Evolutionary conservation across 2,888 invertebrate genomes (phyloP), one percentile per base, ranked within the genome.

Genomic region (Xanthostigma xanthostigma): DNA sequence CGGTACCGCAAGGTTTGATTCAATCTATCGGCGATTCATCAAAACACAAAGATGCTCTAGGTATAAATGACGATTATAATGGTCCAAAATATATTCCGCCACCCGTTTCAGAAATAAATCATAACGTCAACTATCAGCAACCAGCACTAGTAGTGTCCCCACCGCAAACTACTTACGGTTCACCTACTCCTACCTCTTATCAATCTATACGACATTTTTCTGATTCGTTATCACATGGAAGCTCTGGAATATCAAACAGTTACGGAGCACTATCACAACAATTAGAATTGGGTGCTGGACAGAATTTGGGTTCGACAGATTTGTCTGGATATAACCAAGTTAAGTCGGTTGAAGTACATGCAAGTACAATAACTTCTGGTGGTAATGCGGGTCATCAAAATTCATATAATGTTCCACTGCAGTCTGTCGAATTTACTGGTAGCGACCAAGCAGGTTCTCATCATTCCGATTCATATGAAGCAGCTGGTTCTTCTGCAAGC

Each of bases 1-100:
- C 82, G 0, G 81, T 87, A 0, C 84, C 85, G 0, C 71, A 75
- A 45, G 83, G 82, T 0, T 64, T 87, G 5, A 66, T 85, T 3
- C 74, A 81, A 54, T 79, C 75, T 45, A 77, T 80, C 52, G 82
- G 75, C 0, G 75, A 79, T 45, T 70, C 73, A 1, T 78, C 77
- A 0, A 73, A 75, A 44, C 76, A 78, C 13, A 75, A 81, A 55
- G 80, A 81, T 58, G 64, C 69, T 13, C 74, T 74, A 51, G 75
- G 74, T 0, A 64, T 74, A 3, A 33, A 42, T 42, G 75, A 78
- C 49, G 74, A 76, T 44, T 59, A 64, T 0, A 70, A 72, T 54
- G 59, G 61, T 10, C 69, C 73, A 1, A 64, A 75, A 0, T 82
- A 82, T 57, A 64, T 81, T 36, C 78, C 81, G 0, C 81, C 81